These are phyloP conservation scores for Eristalis intricaria DNA, from an alignment of 2,888 invertebrate genomes.

Conservation along the genomic window DNA sequence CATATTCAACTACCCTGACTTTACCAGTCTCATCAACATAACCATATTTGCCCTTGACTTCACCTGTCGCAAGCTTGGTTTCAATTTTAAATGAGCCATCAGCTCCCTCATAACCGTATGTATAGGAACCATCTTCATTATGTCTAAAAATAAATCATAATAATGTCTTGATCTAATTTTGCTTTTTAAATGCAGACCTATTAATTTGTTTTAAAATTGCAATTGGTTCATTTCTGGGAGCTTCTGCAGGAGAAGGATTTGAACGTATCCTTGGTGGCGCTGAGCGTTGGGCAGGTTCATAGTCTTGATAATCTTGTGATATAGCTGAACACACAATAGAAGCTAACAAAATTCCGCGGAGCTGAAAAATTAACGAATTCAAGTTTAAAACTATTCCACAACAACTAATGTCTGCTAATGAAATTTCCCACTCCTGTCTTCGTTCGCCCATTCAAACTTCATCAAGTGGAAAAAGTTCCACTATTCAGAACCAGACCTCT, in stretches of 20 bases:
- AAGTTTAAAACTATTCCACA: constrained; percentile 8
- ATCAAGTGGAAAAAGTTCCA: constrained; percentile 20
- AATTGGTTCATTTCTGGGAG: constrained; percentile 84
- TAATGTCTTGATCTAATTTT: neutral
- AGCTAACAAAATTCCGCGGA: constrained; percentile 75
- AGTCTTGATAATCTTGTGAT: constrained; percentile 81
- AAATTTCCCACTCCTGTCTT: constrained; percentile 21
- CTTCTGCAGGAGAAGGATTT: constrained; percentile 74
- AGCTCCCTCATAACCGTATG: constrained; percentile 93
- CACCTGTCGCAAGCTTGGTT: constrained; percentile 90
- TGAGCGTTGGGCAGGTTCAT: constrained; percentile 77
- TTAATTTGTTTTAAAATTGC: constrained; percentile 94
- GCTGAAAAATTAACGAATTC: constrained; percentile 73
- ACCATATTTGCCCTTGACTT: constrained; percentile 95
- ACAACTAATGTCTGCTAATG: constrained; percentile 17
- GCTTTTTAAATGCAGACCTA: constrained; percentile 82
- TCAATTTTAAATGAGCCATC: constrained; percentile 96
- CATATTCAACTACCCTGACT: constrained; percentile 92
- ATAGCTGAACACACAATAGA: constrained; percentile 74
- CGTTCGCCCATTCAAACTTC: constrained; percentile 26
- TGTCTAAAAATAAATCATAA: constrained; percentile 83
- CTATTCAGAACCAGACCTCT: constrained; percentile 6
- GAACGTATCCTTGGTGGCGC: constrained; percentile 78
- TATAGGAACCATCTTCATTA: constrained; percentile 95
- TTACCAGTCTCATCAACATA: constrained; percentile 92